Conservation (phyloP, 2,797 vertebrate genomes). For the Neomorphus geoffroyi region DNA sequence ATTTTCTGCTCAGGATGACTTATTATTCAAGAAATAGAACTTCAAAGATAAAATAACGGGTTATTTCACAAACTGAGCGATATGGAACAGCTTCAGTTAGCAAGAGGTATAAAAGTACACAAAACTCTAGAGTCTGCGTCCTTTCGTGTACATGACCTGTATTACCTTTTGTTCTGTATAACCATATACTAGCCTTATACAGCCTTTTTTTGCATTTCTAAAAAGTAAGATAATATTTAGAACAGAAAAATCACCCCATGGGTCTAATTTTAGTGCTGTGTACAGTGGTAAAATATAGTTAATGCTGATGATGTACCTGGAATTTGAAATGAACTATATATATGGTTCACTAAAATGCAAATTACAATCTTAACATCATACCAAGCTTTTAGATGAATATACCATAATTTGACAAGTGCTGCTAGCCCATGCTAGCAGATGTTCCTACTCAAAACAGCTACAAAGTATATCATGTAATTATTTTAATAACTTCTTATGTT, state of each 20-base stretch:
- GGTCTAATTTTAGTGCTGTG: background rate
- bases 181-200: background rate
- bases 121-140: background rate
- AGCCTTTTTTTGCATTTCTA: background rate
- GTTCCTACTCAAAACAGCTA: background rate
- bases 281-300: background rate
- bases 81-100: background rate
- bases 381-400: background rate
- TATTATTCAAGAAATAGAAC: constrained; percentile 26
- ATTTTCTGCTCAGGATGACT: background rate
- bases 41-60: background rate
- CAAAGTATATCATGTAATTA: background rate
- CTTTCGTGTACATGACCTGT: background rate
- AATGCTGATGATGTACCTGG: background rate
- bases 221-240: background rate
- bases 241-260: background rate
- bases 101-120: background rate
- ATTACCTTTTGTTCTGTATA: constrained; percentile 13
- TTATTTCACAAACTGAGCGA: background rate
- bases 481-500: background rate
- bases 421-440: background rate
- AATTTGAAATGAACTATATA: background rate
- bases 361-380: background rate
- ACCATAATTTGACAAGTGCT: background rate
- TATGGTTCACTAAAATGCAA: background rate